Base-by-base conservation (phyloP, 2,797 vertebrate genomes). In the Eleutherodactylus coqui region DNA sequence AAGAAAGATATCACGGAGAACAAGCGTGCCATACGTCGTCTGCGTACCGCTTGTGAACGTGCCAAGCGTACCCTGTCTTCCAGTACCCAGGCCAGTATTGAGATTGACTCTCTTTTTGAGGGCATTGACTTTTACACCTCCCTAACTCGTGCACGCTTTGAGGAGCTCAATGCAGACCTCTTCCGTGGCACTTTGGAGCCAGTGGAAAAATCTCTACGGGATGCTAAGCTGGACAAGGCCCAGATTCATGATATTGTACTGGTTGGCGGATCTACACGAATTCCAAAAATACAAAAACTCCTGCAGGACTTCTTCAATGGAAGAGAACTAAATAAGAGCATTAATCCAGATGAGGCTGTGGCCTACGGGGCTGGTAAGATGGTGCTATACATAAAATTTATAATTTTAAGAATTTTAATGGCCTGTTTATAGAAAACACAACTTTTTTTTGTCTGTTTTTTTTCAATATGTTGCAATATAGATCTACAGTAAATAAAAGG, bases 111-210 rank as follows among this genome's bases (percentile, higher is more conserved):
- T 1, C 93, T 97, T 36, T 97, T 93, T 11, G 96, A 97, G 89
- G 96, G 96, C 72, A 91, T 96, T 0, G 96, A 97, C 87, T 97
- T 97, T 92, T 97, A 97, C 90, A 97, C 96, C 0, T 96, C 96
- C 49, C 94, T 97, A 91, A 97, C 96, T 60, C 94, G 96, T 70
- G 96, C 96, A 85, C 96, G 96, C 9, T 97, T 97, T 85, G 96
- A 97, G 73, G 96, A 97, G 90, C 91, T 97, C 89, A 96, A 96
- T 21, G 94, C 95, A 0, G 96, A 97, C 90, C 94, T 97, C 34
- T 97, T 97, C 90, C 92, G 96, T 47, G 95, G 96, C 60, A 97
- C 96, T 10, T 88, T 97, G 88, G 96, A 97, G 86, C 96, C 96
- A 0, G 96, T 97, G 17, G 96, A 97, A 88, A 97, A 97, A 87